Evolutionary conservation across 2,888 invertebrate species (phyloP).

Genomic region (Druceiella hillmani): DNA sequence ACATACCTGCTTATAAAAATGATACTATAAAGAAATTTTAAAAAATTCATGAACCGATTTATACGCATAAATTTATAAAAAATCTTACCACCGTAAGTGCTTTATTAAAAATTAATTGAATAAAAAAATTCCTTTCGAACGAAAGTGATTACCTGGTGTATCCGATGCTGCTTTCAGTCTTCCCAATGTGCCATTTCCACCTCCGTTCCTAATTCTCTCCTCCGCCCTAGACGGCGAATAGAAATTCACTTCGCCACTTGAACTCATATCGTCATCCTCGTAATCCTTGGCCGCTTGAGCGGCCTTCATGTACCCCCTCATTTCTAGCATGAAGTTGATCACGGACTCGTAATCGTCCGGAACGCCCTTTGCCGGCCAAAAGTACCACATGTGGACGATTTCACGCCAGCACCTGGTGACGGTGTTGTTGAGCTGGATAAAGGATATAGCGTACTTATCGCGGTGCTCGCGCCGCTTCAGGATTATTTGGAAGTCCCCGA

Average conservation of each 20-base stretch:
- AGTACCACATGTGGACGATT: constrained; percentile 89
- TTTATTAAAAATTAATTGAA: no score
- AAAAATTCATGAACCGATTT: no score
- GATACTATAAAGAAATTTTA: no score
- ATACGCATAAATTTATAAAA: no score
- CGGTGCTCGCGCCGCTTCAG: constrained; percentile 84
- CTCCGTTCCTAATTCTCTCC: constrained; percentile 34
- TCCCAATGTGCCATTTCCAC: constrained; percentile 38
- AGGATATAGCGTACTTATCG: constrained; percentile 87
- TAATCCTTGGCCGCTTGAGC: constrained; percentile 48
- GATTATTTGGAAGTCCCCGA: constrained; percentile 84
- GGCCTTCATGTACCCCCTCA: constrained; percentile 55
- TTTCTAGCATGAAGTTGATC: constrained; percentile 83
- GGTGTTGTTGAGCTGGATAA: constrained; percentile 76
- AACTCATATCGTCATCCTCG: constrained; percentile 42
- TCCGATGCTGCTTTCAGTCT: constrained; percentile 44
- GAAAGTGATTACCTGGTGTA: constrained; percentile 32
- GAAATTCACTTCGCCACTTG: constrained; percentile 34
- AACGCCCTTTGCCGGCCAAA: constrained; percentile 87
- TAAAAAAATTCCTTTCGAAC: no score
- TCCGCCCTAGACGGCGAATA: constrained; percentile 46
- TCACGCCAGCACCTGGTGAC: constrained; percentile 80
- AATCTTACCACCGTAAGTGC: no score
- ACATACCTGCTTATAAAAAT: no score
- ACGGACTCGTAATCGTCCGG: constrained; percentile 79